Evolutionary conservation across 1,140 invertebrate genomes (phyloP), one percentile per base, ranked within the genome.

Genomic region (Oncopodura yosiiana): DNA sequence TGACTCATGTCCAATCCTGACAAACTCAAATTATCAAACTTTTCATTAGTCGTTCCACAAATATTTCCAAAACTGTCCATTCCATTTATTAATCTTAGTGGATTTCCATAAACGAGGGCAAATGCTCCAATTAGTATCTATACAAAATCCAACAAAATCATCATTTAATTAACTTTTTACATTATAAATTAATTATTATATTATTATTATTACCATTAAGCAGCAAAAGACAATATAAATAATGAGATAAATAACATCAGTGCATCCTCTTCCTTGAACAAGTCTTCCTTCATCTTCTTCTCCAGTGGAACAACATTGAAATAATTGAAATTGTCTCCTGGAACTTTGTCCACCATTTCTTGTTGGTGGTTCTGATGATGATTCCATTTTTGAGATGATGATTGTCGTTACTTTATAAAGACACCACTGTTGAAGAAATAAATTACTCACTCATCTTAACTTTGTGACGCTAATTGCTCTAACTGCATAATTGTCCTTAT

Each of bases 61-160:
- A 87, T 90, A 70, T 95, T 94, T n/a, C 91, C 91, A 75, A 89
- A 94, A 60, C 87, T 92, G 69, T 96, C 91, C 71, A 88, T 92
- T 39, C 92, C 91, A 77, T 92, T 88, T 53, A 92, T 82, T 5
- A 94, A 76, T 56, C 89, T 77, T 61, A 83, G 70, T 3, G 89
- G 88, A 73, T 89, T 88, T 0, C 91, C 90, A 73, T 89, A 88
- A 8, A 87, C 82, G 68, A 92, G 81, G 2, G 89, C 85, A 73
- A 92, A 92, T 6, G 81, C 82, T 12, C 87, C 86, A 57, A 94
- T 84, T 56, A 87, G 77, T 63, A 90, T 81, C 85, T 87, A 18
- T 2, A n/a, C n/a, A n/a, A 62, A 66, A 56, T 61, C 66, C 69
- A 38, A 63, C 54, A 63, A 44, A 56, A 53, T 45, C 23, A 32